Percentiles rank a stretch among this genome's conserved stretches.
Evolutionary conservation across 2,888 invertebrate genomes (phyloP).

Genomic region (Hypercompe scribonia): DNA sequence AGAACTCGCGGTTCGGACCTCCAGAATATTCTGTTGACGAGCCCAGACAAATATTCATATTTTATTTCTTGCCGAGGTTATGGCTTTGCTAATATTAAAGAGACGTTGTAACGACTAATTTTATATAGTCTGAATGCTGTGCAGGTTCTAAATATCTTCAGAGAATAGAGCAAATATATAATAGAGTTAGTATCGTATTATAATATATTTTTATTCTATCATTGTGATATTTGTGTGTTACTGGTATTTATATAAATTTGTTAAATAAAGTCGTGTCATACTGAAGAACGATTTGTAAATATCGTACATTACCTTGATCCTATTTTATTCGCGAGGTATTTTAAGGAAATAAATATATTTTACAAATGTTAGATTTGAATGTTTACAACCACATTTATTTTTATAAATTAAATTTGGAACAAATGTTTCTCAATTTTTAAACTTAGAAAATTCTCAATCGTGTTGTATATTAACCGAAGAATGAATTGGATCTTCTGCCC

Average conservation of each 20-base stretch:
- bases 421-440: neutral
- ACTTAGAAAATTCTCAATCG: neutral
- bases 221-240: too few species aligned
- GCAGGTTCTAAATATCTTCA: neutral
- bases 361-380: neutral
- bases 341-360: neutral
- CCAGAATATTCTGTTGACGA: slow-evolving; percentile 70
- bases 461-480: neutral
- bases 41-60: slow-evolving; percentile 83
- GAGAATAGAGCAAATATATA: neutral
- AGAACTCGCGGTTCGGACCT: slow-evolving; percentile 74
- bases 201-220: too few species aligned
- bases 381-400: neutral
- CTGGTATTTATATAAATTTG: too few species aligned
- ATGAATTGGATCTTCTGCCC: neutral
- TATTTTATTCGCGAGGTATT: neutral
- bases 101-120: neutral
- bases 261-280: too few species aligned
- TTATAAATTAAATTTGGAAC: neutral
- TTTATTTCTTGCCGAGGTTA: slow-evolving; percentile 75
- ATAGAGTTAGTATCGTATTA: too few species aligned
- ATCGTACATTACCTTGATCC: too few species aligned
- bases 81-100: slow-evolving; percentile 72
- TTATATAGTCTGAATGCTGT: neutral
- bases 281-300: too few species aligned